phyloP scores from a whole-genome alignment of 2,113 vertebrate species.

The Spea multiplicata region DNA sequence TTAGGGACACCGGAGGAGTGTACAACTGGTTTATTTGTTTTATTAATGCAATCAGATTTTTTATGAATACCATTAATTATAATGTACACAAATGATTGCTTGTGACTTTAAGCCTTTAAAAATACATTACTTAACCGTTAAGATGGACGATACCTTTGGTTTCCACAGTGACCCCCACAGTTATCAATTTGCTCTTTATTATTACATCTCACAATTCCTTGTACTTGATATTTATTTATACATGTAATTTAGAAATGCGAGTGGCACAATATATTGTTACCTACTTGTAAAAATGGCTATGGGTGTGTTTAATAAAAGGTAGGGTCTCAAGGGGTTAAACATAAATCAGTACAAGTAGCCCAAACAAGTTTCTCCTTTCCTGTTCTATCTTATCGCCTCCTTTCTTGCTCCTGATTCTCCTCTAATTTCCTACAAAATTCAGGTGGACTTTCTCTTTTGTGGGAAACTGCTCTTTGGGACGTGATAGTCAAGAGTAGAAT shows the following conservation, averaged over 20 bases:
- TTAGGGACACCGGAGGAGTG: neutral
- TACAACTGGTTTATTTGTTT: neutral
- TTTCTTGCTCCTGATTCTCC: neutral
- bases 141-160: too few relatives aligned
- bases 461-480: conserved; percentile 3
- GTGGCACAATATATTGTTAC: too few relatives aligned
- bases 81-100: neutral
- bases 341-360: too few relatives aligned
- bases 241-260: too few relatives aligned
- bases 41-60: neutral
- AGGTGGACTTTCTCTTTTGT: neutral
- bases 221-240: too few relatives aligned
- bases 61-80: neutral
- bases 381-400: neutral
- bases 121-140: neutral
- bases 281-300: too few relatives aligned
- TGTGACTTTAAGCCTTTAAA: neutral
- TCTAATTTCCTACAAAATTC: neutral
- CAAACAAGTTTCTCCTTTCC: too few relatives aligned
- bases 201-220: too few relatives aligned
- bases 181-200: too few relatives aligned
- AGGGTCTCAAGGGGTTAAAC: too few relatives aligned
- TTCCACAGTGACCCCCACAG: too few relatives aligned
- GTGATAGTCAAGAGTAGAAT: neutral
- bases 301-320: too few relatives aligned